Conservation (phyloP, 2,888 invertebrate genomes). For the Lithodes maja region DNA sequence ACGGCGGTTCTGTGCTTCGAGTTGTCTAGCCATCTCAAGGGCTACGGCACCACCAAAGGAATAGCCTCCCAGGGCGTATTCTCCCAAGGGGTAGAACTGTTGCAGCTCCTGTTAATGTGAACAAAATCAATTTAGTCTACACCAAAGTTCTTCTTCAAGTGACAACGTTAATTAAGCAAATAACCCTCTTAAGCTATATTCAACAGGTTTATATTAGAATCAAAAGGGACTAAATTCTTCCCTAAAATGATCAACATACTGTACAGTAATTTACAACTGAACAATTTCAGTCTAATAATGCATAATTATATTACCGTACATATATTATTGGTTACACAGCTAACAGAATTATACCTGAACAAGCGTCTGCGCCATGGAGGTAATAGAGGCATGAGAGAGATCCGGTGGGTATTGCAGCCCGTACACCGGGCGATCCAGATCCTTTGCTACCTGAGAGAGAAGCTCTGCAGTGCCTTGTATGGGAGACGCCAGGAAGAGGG, state of each 20-base stretch:
- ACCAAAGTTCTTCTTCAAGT: too few species aligned
- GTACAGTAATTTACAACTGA: not conserved
- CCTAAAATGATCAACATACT: not conserved
- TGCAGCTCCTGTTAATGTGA: conserved; percentile 80
- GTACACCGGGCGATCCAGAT: conserved; percentile 85
- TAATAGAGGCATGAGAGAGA: conserved; percentile 84
- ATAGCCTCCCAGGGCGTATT: conserved; percentile 93
- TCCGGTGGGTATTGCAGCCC: conserved; percentile 91
- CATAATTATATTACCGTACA: too few species aligned
- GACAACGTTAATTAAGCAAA: too few species aligned
- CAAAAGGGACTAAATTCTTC: too few species aligned
- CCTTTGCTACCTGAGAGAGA: conserved; percentile 83
- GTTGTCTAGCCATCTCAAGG: conserved; percentile 93
- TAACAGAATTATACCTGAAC: conserved; percentile 73
- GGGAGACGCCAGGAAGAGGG: conserved; percentile 82
- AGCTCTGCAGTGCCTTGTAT: conserved; percentile 90
- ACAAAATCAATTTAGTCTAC: not conserved
- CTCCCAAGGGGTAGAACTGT: conserved; percentile 85
- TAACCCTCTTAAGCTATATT: too few species aligned
- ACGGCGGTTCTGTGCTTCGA: conserved; percentile 82
- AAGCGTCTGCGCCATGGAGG: conserved; percentile 80
- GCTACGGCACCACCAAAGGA: conserved; percentile 97
- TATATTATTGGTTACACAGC: not conserved
- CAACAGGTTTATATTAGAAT: too few species aligned
- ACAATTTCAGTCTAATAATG: too few species aligned